Base-by-base conservation (phyloP, 2,797 vertebrate species). In the Danio tinwini region DNA sequence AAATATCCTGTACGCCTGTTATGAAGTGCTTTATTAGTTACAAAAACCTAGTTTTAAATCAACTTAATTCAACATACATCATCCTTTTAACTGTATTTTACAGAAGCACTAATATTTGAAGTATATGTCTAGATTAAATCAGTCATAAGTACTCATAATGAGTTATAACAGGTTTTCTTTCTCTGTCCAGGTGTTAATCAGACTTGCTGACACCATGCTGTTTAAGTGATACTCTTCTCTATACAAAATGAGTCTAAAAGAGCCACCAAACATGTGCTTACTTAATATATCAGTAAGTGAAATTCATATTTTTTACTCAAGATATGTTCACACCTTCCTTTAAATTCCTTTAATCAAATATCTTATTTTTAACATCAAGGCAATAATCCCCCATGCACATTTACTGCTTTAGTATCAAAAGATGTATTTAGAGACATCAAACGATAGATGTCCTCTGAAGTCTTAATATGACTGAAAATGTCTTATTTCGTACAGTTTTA, bases 401-500 rank as follows among this genome's bases (percentile, higher is more conserved):
- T 7, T 12, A 63, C 9, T 53, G 17, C 16, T 50, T 50, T 13
- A 19, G 13, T 40, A 44, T n/a, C 1, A 7, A 49, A 50, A 21
- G 12, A 13, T 76, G 6, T 47, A 47, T 76, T 68, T 59, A 21
- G 42, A 49, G 11, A 40, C 8, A 39, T 58, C 67, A 5, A 21
- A 61, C 62, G 6, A 62, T 50, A 11, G 19, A 56, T 56, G n/a
- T 17, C 63, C 21, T 79, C 87, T 75, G 81, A 89, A 89, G 91
- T 93, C 92, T 93, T 93, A 93, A 93, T 77, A 84, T 56, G 88
- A 89, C 85, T 69, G 81, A 44, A 88, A 81, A 90, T 82, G 91
- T 93, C 90, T 93, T 93, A 92, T 85, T 86, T 81, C 72, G 84
- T 69, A 86, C 85, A 83, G 82, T 84, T 61, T 86, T 84, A 82